Base-by-base conservation (phyloP, 2,113 vertebrate species). In the Pionites leucogaster region DNA sequence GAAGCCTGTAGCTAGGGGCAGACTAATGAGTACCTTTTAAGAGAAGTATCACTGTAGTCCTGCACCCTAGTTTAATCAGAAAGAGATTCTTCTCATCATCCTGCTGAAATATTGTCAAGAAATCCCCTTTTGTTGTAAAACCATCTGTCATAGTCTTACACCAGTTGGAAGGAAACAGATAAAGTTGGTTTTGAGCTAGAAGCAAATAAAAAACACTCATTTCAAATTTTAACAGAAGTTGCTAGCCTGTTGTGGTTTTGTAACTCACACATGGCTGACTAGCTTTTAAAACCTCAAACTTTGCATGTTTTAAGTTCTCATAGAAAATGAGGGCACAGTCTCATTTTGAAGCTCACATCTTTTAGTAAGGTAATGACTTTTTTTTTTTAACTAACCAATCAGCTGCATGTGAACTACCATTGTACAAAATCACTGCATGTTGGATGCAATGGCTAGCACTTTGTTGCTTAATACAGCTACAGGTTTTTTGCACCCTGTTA, bases 261-360 rank as follows among this genome's bases (percentile, higher is more conserved):
- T 77, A 91, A 94, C 47, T 90, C 67, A 79, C 12, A 4, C 25
- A 85, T 5, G 74, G 44, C 35, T 5, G 1, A 92, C 91, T 93
- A 86, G 88, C 62, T 93, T 88, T 81, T 69, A 69, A 88, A 93
- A 89, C 83, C 86, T 93, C 88, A 92, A 89, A 91, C 57, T 94
- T 87, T 87, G 65, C 41, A 90, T 82, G 57, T 57, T 88, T 81
- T 55, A 89, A 87, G 86, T 67, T 94, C 86, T 89, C 86, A 86
- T 4, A 67, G 83, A 84, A 96, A 96, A 94, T 42, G 44, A 92
- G 80, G 74, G n/a, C 93, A 94, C 49, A 75, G 88, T 22, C 74
- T 82, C 84, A 50, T 87, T 91, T 93, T 84, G 88, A 92, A 96
- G 86, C 53, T 93, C 57, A 41, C 57, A 80, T 77, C 31, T 82